A percentile compares a stretch with the other conserved stretches of the same genome.
These are phyloP conservation scores for Agrypnus murinus DNA, from an alignment of 2,888 invertebrate species.

Conservation along the genomic window DNA sequence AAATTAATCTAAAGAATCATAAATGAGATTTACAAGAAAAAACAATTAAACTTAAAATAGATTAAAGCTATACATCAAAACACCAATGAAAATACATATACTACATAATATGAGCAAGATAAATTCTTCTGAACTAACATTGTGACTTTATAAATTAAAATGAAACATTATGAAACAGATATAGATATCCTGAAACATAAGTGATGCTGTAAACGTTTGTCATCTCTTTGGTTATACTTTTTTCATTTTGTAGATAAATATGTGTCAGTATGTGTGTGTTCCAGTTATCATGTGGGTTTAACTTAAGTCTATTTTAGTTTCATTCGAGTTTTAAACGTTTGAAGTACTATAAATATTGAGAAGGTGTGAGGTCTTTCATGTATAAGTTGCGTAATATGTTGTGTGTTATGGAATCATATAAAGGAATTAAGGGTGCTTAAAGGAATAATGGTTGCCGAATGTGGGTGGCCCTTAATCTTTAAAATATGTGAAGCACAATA, in stretches of 20 bases:
- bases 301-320: slow-evolving; percentile 52
- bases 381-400: slow-evolving; percentile 50
- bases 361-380: slow-evolving; percentile 54
- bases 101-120: neutral
- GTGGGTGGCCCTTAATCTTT: slow-evolving; percentile 54
- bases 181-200: slow-evolving; percentile 46
- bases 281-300: slow-evolving; percentile 56
- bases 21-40: too few relatives aligned
- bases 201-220: slow-evolving; percentile 41
- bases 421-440: slow-evolving; percentile 49
- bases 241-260: slow-evolving; percentile 48
- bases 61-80: too few relatives aligned
- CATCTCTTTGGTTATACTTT: slow-evolving; percentile 36
- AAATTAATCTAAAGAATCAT: too few relatives aligned
- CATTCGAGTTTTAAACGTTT: slow-evolving; percentile 50
- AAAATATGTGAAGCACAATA: slow-evolving; percentile 27
- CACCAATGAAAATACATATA: too few relatives aligned
- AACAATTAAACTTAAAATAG: too few relatives aligned
- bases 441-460: slow-evolving; percentile 45
- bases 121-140: neutral
- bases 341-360: slow-evolving; percentile 56
- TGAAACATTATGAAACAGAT: slow-evolving; percentile 36
- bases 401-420: slow-evolving; percentile 46
- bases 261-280: slow-evolving; percentile 55
- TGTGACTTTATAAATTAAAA: slow-evolving; percentile 14